Base-by-base conservation (phyloP, 2,888 invertebrate species). In the Orthosia gracilis region DNA sequence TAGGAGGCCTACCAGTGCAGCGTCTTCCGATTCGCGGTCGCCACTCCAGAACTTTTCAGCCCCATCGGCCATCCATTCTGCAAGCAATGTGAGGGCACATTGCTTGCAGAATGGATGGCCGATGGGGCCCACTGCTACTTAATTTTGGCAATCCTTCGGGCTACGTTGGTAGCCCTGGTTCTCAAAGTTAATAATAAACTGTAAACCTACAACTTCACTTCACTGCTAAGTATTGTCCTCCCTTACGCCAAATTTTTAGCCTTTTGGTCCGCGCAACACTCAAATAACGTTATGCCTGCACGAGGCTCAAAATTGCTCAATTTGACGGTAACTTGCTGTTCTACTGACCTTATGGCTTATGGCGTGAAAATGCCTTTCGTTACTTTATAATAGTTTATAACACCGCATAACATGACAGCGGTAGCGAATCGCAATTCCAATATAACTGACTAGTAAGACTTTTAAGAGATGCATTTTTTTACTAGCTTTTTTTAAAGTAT, bases 341-440 rank as follows among this genome's bases (percentile, higher is more conserved):
- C 87, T 76, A 86, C 87, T 86, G 70, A 85, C 82, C 86, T 61
- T 72, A 31, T 64, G 69, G 23, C 50, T 49, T 73, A 69, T 68
- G 58, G 68, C 74, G 69, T 74, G 69, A 78, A 73, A 66, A 71
- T 82, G 78, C 57, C 67, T 70, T 82, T 79, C 58, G 55, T 80
- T 79, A 64, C 77, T 73, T 69, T 85, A 69, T 82, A 80, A 72
- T 76, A 81, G 64, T 62, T 68, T 73, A 69, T 74, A 79, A 75
- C 62, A 75, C 57, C 45, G 54, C 61, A 77, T 76, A 77, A 78
- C 55, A 52, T 82, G 55, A 47, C 15, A 40, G 21, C 62, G 31
- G n/a, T 72, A 49, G 49, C 71, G 61, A 69, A 78, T 62, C 12
- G 17, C 12, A 50, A 23, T 26, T 76, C 17, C 26, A 50, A 62